A percentile compares a stretch with the other conserved stretches of the same genome.
phyloP scores from a whole-genome alignment of 2,888 invertebrate species.

The Rhyacophila evoluta region DNA sequence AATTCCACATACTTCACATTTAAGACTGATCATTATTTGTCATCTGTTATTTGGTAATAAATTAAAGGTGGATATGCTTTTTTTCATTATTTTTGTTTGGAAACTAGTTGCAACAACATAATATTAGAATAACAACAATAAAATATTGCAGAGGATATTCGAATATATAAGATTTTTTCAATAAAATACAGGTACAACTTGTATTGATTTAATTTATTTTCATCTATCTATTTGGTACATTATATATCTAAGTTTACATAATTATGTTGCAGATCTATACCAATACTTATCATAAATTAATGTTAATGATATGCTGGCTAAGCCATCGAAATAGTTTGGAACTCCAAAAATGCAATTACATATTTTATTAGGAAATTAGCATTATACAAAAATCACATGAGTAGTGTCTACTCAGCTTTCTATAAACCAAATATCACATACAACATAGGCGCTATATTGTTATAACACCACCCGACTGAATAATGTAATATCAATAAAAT shows the following conservation, averaged over 20 bases:
- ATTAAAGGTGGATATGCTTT: too few relatives aligned
- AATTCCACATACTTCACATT: too few relatives aligned
- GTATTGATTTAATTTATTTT: neutral
- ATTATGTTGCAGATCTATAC: neutral
- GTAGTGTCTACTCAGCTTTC: neutral
- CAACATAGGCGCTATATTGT: neutral
- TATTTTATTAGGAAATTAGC: constrained; percentile 1
- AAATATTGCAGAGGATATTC: too few relatives aligned
- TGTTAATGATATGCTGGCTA: neutral
- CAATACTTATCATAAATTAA: neutral
- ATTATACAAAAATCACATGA: constrained; percentile 9
- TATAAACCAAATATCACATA: constrained; percentile 8
- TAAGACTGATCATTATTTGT: too few relatives aligned
- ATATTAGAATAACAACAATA: too few relatives aligned
- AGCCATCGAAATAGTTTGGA: neutral
- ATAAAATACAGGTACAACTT: neutral
- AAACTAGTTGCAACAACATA: too few relatives aligned
- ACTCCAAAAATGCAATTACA: neutral
- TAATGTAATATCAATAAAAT: constrained; percentile 10
- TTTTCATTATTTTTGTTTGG: too few relatives aligned
- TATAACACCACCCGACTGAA: neutral
- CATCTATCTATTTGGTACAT: neutral
- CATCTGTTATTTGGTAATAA: too few relatives aligned
- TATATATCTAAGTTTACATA: neutral
- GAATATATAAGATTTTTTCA: too few relatives aligned